Evolutionary conservation across 2,888 invertebrate species (phyloP), one percentile per base, ranked within the genome.

Genomic region (Troides aeacus): DNA sequence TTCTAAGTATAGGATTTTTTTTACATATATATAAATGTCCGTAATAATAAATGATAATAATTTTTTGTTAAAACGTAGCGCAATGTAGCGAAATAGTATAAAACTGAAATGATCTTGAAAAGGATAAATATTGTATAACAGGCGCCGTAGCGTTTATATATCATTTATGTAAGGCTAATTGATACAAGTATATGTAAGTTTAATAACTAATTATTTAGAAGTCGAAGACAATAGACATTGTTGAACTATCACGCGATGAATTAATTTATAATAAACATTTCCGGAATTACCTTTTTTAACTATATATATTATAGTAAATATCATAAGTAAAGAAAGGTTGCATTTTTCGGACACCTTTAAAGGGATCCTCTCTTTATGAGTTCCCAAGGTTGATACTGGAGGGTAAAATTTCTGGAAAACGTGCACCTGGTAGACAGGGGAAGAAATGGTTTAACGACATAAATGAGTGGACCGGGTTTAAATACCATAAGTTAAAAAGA

Each of bases 211-310:
- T 62, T 63, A 63, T 59, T 58, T 39, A 50, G 15, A 60, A 63
- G 50, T 62, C 63, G 66, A 66, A 60, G 66, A 58, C 42, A 53
- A 66, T 57, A 62, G 39, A 59, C n/a, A 53, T 66, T 66, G 62
- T 70, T 70, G 62, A 66, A 65, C 36, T 59, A 50, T 62, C 58
- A 53, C 62, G 61, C 57, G 50, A 65, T 63, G 46, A 63, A 53
- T 50, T 65, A 66, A 62, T 65, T 65, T 58, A 30, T 70, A 70
- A 46, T 39, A 63, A 63, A 64, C 36, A 58, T 66, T 12, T 66
- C 66, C 46, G 30, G 53, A 42, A 24, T 23, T 23, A 58, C n/a
- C 15, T 10, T 58, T 12, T 39, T 42, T 42, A 30, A 50, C 12
- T 12, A 62, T 58, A 57, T 50, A 56, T 59, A 57, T 24, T 60